Conservation (phyloP, 2,888 invertebrate species). For the Drosophila anomalipes region DNA sequence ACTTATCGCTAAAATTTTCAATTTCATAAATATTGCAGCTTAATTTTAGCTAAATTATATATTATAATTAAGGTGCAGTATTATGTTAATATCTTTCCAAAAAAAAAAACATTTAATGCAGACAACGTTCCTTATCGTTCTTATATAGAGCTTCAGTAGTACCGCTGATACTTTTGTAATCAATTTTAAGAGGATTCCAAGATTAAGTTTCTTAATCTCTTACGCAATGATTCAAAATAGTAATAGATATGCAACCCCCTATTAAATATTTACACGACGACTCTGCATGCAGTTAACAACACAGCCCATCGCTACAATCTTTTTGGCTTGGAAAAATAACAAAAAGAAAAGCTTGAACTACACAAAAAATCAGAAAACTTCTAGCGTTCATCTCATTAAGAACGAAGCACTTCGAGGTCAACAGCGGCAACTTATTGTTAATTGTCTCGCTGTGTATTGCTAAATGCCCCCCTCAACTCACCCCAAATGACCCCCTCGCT, state of each 20-base stretch:
- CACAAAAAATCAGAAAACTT: constrained; percentile 35
- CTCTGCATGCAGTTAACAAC: constrained; percentile 12
- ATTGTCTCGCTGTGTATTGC: constrained; percentile 52
- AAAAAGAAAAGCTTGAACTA: constrained; percentile 14
- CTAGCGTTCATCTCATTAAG: constrained; percentile 45
- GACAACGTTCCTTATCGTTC: background rate
- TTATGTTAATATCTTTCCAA: background rate
- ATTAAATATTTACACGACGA: background rate
- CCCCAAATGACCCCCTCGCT: background rate
- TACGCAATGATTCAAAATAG: background rate
- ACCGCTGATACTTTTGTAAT: background rate
- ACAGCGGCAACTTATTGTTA: constrained; percentile 53
- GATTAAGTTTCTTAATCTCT: background rate
- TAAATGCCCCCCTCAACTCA: constrained; percentile 25
- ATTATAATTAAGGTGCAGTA: background rate
- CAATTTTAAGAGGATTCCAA: background rate
- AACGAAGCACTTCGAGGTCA: constrained; percentile 42
- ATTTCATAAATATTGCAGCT: background rate
- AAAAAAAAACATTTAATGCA: background rate
- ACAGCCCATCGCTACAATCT: background rate
- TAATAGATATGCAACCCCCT: background rate
- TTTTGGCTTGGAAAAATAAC: background rate
- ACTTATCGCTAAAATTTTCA: background rate
- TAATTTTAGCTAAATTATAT: background rate
- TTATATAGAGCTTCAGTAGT: background rate